Evolutionary conservation across 2,888 invertebrate genomes (phyloP).

Genomic region (Xanthia togata): DNA sequence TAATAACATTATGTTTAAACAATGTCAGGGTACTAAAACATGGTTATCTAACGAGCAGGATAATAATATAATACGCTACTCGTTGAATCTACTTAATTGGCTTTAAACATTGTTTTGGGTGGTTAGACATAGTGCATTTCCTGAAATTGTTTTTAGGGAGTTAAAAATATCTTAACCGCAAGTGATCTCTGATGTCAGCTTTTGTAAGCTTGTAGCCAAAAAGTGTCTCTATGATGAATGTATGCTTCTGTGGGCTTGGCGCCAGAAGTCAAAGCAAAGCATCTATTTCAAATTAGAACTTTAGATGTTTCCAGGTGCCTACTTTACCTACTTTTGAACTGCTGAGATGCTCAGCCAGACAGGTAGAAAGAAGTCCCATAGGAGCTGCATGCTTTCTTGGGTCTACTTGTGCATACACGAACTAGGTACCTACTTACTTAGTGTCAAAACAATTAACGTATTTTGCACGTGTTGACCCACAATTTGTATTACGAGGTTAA

Average conservation of each 20-base stretch:
- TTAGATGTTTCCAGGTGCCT: neutral
- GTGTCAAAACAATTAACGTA: neutral
- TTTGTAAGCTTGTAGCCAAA: neutral
- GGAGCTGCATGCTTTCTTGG: neutral
- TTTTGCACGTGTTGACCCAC: constrained; percentile 7
- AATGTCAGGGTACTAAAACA: constrained; percentile 39
- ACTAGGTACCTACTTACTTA: neutral
- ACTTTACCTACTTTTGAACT: neutral
- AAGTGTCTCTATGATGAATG: neutral
- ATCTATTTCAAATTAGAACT: neutral
- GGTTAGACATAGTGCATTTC: neutral
- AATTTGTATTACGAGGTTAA: constrained; percentile 16
- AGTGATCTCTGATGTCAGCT: neutral
- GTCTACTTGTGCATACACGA: neutral
- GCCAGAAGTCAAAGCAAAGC: neutral
- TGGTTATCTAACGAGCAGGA: constrained; percentile 33
- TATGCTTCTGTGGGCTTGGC: neutral
- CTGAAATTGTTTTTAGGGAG: neutral
- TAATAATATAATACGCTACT: constrained; percentile 27
- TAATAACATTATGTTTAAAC: constrained; percentile 34
- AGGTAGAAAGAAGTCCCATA: neutral
- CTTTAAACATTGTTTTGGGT: neutral
- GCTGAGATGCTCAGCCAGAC: neutral
- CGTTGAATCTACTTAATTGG: neutral
- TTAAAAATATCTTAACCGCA: neutral